Percentiles rank a stretch among this genome's conserved stretches.
Conservation (phyloP, 2,113 vertebrate genomes). For the Leptosomus discolor region DNA sequence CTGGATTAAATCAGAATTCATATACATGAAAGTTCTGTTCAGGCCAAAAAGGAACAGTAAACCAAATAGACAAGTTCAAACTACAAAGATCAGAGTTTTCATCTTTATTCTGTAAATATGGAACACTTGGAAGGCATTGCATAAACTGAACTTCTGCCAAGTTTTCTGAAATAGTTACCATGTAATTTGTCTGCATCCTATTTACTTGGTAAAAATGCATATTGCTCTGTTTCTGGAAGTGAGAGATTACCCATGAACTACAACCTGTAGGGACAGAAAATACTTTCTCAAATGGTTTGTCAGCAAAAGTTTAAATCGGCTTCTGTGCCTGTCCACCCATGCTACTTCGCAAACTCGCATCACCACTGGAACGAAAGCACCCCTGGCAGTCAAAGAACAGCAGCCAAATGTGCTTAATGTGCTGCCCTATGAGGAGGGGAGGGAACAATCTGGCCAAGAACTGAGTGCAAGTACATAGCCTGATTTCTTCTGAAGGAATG, state of each 20-base stretch:
- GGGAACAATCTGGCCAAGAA: background rate
- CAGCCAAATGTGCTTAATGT: background rate
- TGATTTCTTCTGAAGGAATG: background rate
- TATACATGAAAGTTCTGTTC: background rate
- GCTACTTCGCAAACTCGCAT: background rate
- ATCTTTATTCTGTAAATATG: conserved; percentile 65
- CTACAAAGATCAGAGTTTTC: conserved; percentile 55
- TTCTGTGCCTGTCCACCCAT: background rate
- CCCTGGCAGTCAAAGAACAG: background rate
- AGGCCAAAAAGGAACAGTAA: conserved; percentile 31
- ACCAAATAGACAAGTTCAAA: conserved; percentile 46
- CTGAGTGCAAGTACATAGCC: background rate
- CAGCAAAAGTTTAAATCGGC: background rate
- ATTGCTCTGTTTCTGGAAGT: conserved; percentile 47
- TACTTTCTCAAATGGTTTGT: background rate
- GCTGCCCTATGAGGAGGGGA: background rate
- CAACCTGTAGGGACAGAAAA: background rate
- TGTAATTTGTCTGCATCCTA: conserved; percentile 50
- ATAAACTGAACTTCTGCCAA: conserved; percentile 59
- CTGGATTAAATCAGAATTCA: background rate
- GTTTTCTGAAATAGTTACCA: conserved; percentile 59
- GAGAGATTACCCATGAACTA: background rate
- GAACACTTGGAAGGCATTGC: conserved; percentile 67
- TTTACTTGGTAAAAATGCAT: conserved; percentile 53
- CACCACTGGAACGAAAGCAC: background rate